phyloP scores from a whole-genome alignment of 2,888 invertebrate species.

The Lepidocyrtoides sp. region DNA sequence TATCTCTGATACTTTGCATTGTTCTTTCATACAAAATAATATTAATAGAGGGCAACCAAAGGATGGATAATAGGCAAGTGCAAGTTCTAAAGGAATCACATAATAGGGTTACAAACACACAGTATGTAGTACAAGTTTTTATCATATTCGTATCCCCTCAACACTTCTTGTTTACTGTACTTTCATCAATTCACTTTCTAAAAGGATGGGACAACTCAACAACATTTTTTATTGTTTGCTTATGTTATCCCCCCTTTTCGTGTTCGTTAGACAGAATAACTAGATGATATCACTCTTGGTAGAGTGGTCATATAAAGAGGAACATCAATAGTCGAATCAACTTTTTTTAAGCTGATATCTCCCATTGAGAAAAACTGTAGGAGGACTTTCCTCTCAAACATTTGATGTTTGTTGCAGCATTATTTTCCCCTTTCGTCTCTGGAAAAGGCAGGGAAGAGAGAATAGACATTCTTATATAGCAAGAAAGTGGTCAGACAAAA shows the following conservation, averaged over 20 bases:
- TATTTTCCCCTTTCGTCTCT: background rate
- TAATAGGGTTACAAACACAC: background rate
- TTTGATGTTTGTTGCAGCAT: background rate
- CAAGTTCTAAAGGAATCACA: background rate
- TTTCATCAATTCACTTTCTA: background rate
- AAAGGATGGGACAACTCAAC: constrained; percentile 15
- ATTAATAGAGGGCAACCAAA: background rate
- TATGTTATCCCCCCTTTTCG: background rate
- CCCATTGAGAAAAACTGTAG: background rate
- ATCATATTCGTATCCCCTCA: background rate
- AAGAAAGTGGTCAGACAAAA: background rate
- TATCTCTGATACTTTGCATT: background rate
- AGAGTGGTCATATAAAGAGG: background rate
- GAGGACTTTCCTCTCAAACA: background rate
- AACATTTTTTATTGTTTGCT: constrained; percentile 56
- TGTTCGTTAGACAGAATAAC: constrained; percentile 5
- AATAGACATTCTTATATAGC: background rate
- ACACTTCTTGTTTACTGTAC: background rate
- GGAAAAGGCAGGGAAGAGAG: background rate
- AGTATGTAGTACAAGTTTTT: constrained; percentile 38
- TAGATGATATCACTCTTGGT: background rate
- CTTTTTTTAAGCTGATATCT: background rate
- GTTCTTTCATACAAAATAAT: background rate
- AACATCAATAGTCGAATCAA: background rate
- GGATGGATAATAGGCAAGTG: background rate